Evolutionary conservation across 2,113 vertebrate species (phyloP).

Genomic region (Irena cyanogastra): DNA sequence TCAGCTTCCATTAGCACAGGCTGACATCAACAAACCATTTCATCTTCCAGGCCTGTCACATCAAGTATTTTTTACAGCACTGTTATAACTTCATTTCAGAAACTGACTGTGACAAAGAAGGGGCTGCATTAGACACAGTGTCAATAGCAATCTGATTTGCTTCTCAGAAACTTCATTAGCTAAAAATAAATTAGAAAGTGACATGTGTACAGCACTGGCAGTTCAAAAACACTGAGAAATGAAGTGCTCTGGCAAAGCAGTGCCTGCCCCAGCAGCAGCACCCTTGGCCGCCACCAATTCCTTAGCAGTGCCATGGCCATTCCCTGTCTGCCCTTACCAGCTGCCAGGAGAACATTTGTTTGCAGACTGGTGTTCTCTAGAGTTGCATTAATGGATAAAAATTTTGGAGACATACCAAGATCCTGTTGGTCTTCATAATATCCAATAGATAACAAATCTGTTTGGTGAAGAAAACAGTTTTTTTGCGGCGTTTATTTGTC

Average conservation of each 20-base stretch:
- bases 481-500: not conserved
- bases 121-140: not conserved
- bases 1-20: slow-evolving; percentile 27
- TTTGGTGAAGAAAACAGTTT: not conserved
- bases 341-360: not conserved
- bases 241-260: not conserved
- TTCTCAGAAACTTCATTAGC: slow-evolving; percentile 44
- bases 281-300: not conserved
- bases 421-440: not conserved
- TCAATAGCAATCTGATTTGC: slow-evolving; percentile 34
- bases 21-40: slow-evolving; percentile 46
- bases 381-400: not conserved
- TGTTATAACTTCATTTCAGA: slow-evolving; percentile 44
- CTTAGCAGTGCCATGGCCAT: accelerated
- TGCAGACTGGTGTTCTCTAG: not conserved
- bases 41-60: slow-evolving; percentile 46
- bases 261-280: not conserved
- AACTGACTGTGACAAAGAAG: slow-evolving; percentile 33
- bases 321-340: not conserved
- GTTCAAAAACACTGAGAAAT: not conserved
- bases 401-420: not conserved
- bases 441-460: not conserved
- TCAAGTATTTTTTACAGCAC: slow-evolving; percentile 30
- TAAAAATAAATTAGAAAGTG: slow-evolving; percentile 30
- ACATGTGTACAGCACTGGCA: not conserved